These are phyloP conservation scores for Diglossa cyanea DNA, from an alignment of 2,797 vertebrate genomes.

Conservation along the genomic window DNA sequence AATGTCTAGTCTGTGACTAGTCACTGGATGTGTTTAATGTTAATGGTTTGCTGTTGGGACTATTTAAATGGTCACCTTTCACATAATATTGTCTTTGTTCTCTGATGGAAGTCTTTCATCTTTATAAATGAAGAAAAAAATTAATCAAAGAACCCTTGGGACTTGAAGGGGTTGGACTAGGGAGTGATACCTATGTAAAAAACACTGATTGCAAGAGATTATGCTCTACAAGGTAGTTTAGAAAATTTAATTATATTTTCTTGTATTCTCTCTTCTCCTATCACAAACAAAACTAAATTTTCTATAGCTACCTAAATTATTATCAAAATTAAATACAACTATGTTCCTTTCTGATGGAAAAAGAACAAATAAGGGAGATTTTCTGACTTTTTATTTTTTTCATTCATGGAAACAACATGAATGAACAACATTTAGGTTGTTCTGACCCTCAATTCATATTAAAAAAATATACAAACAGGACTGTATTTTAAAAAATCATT, in stretches of 20 bases:
- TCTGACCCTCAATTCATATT: neutral
- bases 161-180: neutral
- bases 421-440: neutral
- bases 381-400: neutral
- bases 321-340: neutral
- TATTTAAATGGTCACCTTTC: neutral
- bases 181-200: neutral
- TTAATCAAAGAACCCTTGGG: accelerated
- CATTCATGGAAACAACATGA: neutral
- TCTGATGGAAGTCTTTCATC: neutral
- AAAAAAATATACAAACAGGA: neutral
- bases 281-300: neutral
- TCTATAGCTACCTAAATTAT: neutral
- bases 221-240: neutral
- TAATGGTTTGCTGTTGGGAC: neutral
- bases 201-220: neutral
- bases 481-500: neutral
- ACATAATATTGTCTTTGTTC: neutral
- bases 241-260: neutral
- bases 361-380: neutral
- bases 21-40: neutral
- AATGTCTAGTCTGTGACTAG: neutral
- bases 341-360: neutral
- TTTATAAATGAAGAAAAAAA: neutral
- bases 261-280: neutral